Base-by-base conservation (phyloP, 2,113 vertebrate genomes). In the Odobenus rosmarus region DNA sequence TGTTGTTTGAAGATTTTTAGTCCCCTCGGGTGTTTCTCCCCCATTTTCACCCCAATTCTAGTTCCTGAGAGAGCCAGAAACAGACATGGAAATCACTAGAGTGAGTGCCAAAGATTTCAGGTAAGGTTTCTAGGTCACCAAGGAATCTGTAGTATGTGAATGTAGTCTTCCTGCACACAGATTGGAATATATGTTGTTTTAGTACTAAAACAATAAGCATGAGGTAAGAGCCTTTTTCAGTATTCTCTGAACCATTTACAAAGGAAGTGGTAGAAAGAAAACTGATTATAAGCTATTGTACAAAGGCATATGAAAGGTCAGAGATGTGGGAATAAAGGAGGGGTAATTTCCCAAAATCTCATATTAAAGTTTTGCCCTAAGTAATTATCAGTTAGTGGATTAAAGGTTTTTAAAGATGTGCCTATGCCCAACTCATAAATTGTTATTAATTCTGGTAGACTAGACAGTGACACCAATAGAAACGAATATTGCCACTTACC, bases 381-480 rank as follows among this genome's bases (percentile, higher is more conserved):
- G 36, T 88, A 91, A 89, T 87, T 82, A 83, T 71, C 95, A 2
- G 24, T 72, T 97, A 88, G 26, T 59, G 71, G 19, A 86, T 51
- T 64, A 51, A 67, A 95, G 39, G 2, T 90, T 97, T 96, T 90
- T 62, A 11, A 94, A 90, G 93, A 49, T 71, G 21, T 93, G 31
- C 39, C 59, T 72, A 11, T 93, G 31, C 4, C 79, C 55, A 97
- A 33, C 39, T 83, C 36, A 7, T 57, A 23, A 84, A 51, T 85
- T 95, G n/a, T 51, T 97, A 53, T 88, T 96, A 90, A 95, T 95
- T 96, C 31, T 81, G 42, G 23, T 89, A 64, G 79, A 86, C 16
- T 76, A 61, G 62, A n/a, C 28, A 53, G 26, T 69, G 24, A 33
- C 42, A 88, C 95, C 61, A 92, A 71, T 51, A 83, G 83, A 82